Conservation (phyloP, 2,113 vertebrate genomes). For the Chinchilla lanigera region DNA sequence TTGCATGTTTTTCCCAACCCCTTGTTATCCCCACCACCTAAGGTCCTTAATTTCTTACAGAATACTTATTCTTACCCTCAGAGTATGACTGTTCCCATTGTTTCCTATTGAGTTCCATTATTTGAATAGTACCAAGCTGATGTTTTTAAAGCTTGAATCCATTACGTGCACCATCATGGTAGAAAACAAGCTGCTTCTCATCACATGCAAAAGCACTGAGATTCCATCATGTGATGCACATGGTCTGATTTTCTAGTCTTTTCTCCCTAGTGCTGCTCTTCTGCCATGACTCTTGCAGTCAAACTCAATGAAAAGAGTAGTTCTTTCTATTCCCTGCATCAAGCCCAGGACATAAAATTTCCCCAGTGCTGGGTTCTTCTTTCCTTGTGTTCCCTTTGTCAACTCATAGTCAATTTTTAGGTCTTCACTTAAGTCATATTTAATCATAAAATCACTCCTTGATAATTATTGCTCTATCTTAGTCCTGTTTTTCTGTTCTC, state of each 20-base stretch:
- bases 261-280: neutral
- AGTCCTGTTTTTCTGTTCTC: neutral
- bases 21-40: neutral
- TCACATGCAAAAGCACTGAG: neutral
- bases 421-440: neutral
- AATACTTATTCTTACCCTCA: neutral
- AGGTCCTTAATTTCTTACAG: neutral
- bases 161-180: neutral
- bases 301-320: neutral
- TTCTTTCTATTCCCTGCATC: neutral
- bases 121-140: neutral
- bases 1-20: fast-evolving
- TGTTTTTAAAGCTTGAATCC: neutral
- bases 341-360: neutral
- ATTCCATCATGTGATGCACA: neutral
- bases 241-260: neutral
- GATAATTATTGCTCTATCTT: neutral
- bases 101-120: neutral
- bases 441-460: neutral
- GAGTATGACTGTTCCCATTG: neutral
- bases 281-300: no score
- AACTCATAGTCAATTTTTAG: neutral
- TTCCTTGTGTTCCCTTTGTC: neutral
- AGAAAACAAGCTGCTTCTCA: neutral
- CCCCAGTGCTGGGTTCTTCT: neutral